Base-by-base conservation (phyloP, 2,113 vertebrate species). In the Pollimyrus isidori region DNA sequence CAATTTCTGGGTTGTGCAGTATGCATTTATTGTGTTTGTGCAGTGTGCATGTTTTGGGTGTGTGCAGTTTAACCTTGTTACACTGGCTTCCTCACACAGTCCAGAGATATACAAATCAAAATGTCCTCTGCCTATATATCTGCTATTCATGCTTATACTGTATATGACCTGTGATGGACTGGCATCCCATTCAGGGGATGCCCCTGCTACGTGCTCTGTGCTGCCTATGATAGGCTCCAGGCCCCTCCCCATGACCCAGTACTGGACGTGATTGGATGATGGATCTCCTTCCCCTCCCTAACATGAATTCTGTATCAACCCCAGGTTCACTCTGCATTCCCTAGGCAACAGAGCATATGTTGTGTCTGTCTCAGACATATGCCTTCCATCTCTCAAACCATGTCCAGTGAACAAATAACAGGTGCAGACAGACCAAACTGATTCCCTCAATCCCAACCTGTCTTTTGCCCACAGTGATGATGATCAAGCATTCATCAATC, bases 271-370 rank as follows among this genome's bases (percentile, higher is more conserved):
- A 42, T 19, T 80, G 73, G 73, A 80, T 80, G 73, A 80, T 80
- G 73, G 73, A 80, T 42, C 73, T 80, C 35, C 35, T 35, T 80
- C 30, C 73, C 15, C 35, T 80, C 73, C 17, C 35, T 42, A 80
- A 39, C 35, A 19, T 42, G 30, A 80, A 80, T 80, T 42, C 35
- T 80, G 15, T 19, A 80, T 80, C 69, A 80, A 80, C 13, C 73
- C 73, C 0, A 15, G 73, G 73, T 42, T 39, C 35, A 42, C 73
- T 42, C 15, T 15, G 48, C 13, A n/a, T 86, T 86, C 83, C 83
- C 83, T 26, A n/a, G 83, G 48, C n/a, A 86, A 86, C 45, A 15
- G 45, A 86, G 45, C 83, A 86, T 86, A 86, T 86, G 83, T 30
- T 86, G 83, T 48, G 45, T 46, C 73, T 42, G 83, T 49, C 21